Base-by-base conservation (phyloP, 2,113 vertebrate species). In the Ancistrus triradiatus region DNA sequence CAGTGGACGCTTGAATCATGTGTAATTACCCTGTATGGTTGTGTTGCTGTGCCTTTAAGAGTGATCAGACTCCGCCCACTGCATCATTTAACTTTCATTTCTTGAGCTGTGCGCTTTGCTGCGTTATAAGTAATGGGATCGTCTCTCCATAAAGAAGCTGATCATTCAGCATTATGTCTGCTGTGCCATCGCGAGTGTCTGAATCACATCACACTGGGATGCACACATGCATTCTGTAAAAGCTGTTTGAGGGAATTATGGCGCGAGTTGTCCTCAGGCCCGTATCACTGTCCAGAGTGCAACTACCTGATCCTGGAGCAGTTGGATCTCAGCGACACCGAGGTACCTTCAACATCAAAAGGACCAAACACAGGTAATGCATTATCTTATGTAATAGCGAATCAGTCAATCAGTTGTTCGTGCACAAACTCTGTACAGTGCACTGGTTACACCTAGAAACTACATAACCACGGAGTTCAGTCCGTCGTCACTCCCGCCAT, bases 191-290 rank as follows among this genome's bases (percentile, higher is more conserved):
- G 69, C 2, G 38, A 67, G 2, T 78, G 74, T 3, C 22, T 11
- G 17, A 59, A 81, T 0, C 77, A 72, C 1, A 72, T 82, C 28
- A 73, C 40, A 2, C 73, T 89, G 6, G 79, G 57, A 4, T 89
- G 86, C 11, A 61, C 75, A 1, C 87, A 89, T 68, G n/a, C 66
- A 0, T 89, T 87, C 77, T 89, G 87, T 51, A 68, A 47, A 4
- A 57, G 70, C 2, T 89, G 87, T 11, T 79, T 88, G 19, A 75
- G 74, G 4, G 87, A 88, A 59, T 25, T 88, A 13, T 89, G 86
- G 85, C 87, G 85, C 21, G 1, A 62, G 0, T 11, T 43, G 1
- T 74, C 68, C 0, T 25, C 19, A 17, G 87, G 85, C 46, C 85
- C 87, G 2, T 87, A 78, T 74, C 71, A 73, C 6, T 89, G 87